Evolutionary conservation across 2,797 vertebrate species (phyloP), one percentile per base, ranked within the genome.

Genomic region (Dallia pectoralis): DNA sequence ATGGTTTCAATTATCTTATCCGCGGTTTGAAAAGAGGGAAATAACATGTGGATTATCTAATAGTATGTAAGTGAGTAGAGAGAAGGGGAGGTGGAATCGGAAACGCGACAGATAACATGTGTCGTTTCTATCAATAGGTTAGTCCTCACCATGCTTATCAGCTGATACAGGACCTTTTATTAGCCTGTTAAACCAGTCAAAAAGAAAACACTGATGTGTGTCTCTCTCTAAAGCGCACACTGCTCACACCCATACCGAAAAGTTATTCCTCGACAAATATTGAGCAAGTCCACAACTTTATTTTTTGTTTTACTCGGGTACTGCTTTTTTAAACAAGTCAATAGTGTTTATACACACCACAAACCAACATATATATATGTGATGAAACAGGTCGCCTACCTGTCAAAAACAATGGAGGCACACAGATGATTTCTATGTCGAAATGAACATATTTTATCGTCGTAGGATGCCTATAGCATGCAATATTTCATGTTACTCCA

Each of bases 321-420:
- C 22, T 59, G 25, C 11, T 59, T 25, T 1, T 25, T 59, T 59
- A 59, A 22, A 59, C 22, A 25, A 12, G 25, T 59, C 53, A 59
- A 59, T 56, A 11, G 9, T 0, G 29, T 64, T 29, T 32, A 32
- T 64, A 29, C 29, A 30, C 16, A 30, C 6, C 30, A 64, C 32
- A 6, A 64, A 64, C 62, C 8, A 12, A 64, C 7, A 30, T 14
- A 44, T 1, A 12, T 44, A 1, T 44, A 44, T 64, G 30, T 64
- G 30, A 32, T 64, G 15, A 64, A 64, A 32, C 62, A 19, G 64
- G 18, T 66, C 64, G n/a, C 64, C 64, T 66, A 66, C 64, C 64
- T 66, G 30, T 40, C n/a, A 12, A 33, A 11, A 66, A 63, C 16
- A 6, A 59, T 59, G 61, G 5, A 22, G 64, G 22, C 7, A n/a